phyloP scores from a whole-genome alignment of 2,888 invertebrate genomes.

The Drymonia ruficornis region DNA sequence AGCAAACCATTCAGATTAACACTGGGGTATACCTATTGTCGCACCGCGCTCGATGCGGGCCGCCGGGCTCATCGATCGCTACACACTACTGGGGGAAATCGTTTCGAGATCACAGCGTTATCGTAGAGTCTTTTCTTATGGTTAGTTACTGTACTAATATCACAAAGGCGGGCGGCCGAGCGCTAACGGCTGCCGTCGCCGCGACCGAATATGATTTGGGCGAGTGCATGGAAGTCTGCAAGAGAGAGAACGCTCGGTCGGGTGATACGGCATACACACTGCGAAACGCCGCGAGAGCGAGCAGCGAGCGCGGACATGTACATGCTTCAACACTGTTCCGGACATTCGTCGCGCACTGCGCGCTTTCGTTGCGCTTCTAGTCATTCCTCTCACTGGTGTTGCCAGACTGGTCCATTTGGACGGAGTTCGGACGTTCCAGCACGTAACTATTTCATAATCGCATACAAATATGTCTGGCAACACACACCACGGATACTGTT shows the following conservation, averaged over 20 bases:
- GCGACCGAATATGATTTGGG: constrained; percentile 88
- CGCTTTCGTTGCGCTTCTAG: constrained; percentile 2
- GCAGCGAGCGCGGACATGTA: not conserved
- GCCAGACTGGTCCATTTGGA: constrained; percentile 4
- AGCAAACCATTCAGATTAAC: constrained; percentile 81
- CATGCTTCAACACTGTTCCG: not conserved
- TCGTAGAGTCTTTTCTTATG: constrained; percentile 70
- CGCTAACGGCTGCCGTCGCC: constrained; percentile 85
- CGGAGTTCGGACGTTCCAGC: constrained; percentile 6
- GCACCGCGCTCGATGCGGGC: constrained; percentile 56
- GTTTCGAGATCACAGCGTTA: constrained; percentile 77
- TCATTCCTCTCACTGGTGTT: constrained; percentile 1
- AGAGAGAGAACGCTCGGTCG: constrained; percentile 80
- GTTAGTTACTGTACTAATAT: constrained; percentile 70
- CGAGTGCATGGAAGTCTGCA: constrained; percentile 92
- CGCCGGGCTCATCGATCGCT: constrained; percentile 53
- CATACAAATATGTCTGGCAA: not conserved
- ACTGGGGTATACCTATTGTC: constrained; percentile 76
- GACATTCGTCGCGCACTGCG: not conserved
- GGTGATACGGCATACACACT: constrained; percentile 48
- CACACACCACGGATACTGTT: not conserved
- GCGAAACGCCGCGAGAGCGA: constrained; percentile 11
- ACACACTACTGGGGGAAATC: constrained; percentile 70
- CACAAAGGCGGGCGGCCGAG: constrained; percentile 63
- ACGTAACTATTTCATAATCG: not conserved